These are phyloP conservation scores for Palaemon carinicauda DNA, from an alignment of 1,140 invertebrate species.

Conservation along the genomic window DNA sequence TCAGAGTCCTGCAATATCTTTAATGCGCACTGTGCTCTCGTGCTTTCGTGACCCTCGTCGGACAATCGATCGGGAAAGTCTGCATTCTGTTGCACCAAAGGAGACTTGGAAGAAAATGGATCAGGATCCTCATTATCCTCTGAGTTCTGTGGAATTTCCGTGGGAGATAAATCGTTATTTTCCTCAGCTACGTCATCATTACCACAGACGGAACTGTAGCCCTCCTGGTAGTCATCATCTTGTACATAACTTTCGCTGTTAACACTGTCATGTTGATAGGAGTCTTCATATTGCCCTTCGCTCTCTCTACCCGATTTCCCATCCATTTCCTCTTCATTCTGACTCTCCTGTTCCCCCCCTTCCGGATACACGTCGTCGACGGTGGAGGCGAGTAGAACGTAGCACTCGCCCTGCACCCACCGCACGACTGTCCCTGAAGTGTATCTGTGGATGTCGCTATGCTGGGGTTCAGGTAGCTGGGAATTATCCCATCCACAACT, in stretches of 20 bases:
- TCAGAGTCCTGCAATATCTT: background rate
- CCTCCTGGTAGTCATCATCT: too few species aligned
- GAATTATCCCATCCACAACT: slow-evolving; percentile 46
- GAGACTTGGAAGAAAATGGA: background rate
- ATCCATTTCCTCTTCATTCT: background rate
- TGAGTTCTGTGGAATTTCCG: background rate
- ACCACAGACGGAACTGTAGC: background rate
- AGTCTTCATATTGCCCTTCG: background rate
- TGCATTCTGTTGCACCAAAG: background rate
- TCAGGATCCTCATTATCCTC: background rate
- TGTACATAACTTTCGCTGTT: too few species aligned
- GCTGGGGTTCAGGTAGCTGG: slow-evolving; percentile 40
- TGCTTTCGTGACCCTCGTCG: too few species aligned
- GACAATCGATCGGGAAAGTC: too few species aligned
- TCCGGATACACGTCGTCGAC: background rate
- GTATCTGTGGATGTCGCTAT: slow-evolving; percentile 47
- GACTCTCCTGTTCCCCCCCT: background rate
- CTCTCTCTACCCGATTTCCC: background rate
- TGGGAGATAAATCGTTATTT: background rate
- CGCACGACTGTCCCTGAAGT: slow-evolving; percentile 42
- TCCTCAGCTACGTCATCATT: background rate
- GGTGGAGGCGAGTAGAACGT: slow-evolving; percentile 43
- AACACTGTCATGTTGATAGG: too few species aligned
- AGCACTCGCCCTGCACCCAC: slow-evolving; percentile 47
- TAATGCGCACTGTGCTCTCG: too few species aligned